These are phyloP conservation scores for Pristionchus mayeri DNA, from an alignment of 2,888 invertebrate genomes.

Conservation along the genomic window DNA sequence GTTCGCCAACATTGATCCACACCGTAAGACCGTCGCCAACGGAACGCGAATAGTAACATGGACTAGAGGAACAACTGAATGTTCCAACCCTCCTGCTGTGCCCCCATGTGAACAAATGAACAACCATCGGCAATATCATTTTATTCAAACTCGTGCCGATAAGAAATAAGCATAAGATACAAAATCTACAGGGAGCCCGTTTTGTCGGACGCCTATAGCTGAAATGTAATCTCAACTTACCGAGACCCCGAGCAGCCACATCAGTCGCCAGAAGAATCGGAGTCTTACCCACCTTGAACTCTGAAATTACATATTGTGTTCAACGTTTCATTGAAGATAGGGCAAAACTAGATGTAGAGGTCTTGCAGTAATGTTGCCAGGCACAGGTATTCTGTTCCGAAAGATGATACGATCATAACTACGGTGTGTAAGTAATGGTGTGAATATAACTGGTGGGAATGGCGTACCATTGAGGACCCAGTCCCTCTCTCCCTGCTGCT, in stretches of 20 bases:
- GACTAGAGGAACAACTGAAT: neutral
- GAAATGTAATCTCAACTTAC: slow-evolving; percentile 60
- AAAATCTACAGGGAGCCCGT: slow-evolving; percentile 32
- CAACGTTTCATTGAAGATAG: neutral
- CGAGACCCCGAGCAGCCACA: slow-evolving; percentile 85
- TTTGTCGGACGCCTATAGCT: slow-evolving; percentile 27
- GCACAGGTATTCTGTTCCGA: slow-evolving; percentile 50
- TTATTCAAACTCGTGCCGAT: slow-evolving; percentile 45
- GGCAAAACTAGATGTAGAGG: neutral
- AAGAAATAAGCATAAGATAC: neutral
- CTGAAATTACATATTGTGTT: slow-evolving; percentile 65
- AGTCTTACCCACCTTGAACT: slow-evolving; percentile 88
- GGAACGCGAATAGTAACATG: slow-evolving; percentile 20
- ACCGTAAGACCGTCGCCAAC: slow-evolving; percentile 29
- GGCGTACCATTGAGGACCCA: slow-evolving; percentile 82
- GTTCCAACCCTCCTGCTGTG: slow-evolving; percentile 22
- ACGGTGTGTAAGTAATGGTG: too few relatives aligned
- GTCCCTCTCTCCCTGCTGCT: slow-evolving; percentile 93
- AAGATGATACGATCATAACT: slow-evolving; percentile 49
- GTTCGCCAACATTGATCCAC: slow-evolving; percentile 30
- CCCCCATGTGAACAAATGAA: neutral
- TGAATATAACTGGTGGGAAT: neutral
- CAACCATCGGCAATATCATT: slow-evolving; percentile 39
- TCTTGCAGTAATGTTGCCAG: slow-evolving; percentile 45
- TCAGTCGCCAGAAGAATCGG: slow-evolving; percentile 94